A percentile compares a stretch with the other conserved stretches of the same genome.
Evolutionary conservation across 2,797 vertebrate genomes (phyloP).

Genomic region (Chaetodon trifasciatus): DNA sequence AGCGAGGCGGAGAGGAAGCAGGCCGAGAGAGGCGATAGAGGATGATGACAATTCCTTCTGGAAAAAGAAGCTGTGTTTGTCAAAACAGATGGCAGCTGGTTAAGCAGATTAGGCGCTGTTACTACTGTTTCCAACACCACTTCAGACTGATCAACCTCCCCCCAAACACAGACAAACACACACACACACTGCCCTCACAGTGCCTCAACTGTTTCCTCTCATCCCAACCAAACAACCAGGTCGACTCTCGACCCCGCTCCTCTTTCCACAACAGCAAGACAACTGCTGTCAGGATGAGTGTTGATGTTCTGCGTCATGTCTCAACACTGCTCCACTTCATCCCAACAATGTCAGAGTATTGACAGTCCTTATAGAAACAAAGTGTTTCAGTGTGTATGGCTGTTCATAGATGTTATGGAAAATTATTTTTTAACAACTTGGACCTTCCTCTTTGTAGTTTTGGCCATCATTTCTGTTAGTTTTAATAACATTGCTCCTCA

Average conservation of each 20-base stretch:
- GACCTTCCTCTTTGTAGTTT: neutral
- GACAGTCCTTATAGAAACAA: neutral
- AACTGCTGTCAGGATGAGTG: slow-evolving; percentile 9
- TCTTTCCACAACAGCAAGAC: slow-evolving; percentile 29
- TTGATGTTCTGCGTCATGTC: neutral
- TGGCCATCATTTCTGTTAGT: neutral
- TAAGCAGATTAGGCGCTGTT: slow-evolving; percentile 80
- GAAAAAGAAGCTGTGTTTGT: slow-evolving; percentile 64
- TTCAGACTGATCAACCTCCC: slow-evolving; percentile 63
- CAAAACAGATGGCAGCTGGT: slow-evolving; percentile 81
- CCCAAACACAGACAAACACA: slow-evolving; percentile 45
- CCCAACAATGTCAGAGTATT: neutral
- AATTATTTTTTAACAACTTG: neutral
- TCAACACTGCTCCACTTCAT: neutral
- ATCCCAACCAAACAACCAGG: slow-evolving; percentile 15
- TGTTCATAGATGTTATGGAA: neutral
- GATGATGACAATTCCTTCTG: slow-evolving; percentile 45
- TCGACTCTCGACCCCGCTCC: slow-evolving; percentile 13
- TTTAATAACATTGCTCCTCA: neutral
- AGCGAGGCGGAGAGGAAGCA: slow-evolving; percentile 56
- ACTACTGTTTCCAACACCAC: slow-evolving; percentile 62
- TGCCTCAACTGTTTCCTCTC: slow-evolving; percentile 54
- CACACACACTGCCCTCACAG: slow-evolving; percentile 23
- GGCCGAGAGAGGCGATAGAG: slow-evolving; percentile 18
- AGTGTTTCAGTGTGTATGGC: neutral